These are phyloP conservation scores for Phenganax subtilis DNA, from an alignment of 92 coral and sea anemone genomes.

Conservation along the genomic window DNA sequence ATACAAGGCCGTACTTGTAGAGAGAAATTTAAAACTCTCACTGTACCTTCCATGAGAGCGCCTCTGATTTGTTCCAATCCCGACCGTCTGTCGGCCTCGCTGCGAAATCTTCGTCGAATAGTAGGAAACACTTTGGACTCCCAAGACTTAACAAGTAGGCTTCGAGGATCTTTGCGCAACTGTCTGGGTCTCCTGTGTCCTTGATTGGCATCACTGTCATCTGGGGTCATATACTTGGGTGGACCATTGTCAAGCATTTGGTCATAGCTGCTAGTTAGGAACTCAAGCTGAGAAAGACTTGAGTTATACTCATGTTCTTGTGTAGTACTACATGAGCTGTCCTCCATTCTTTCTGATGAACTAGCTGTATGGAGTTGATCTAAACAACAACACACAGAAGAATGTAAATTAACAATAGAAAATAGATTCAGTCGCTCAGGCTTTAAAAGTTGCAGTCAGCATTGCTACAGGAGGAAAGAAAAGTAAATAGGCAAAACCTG, in stretches of 20 bases:
- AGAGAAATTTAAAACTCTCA: not conserved
- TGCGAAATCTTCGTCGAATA: constrained; percentile 87
- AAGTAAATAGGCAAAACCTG: no score
- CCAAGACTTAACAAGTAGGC: constrained; percentile 93
- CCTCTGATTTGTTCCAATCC: constrained; percentile 97
- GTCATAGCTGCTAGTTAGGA: constrained; percentile 85
- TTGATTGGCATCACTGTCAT: constrained; percentile 47
- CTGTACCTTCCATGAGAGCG: constrained; percentile 78
- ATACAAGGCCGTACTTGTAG: not conserved
- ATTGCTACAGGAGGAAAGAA: no score
- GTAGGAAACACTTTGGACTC: constrained; percentile 95
- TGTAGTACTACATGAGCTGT: not conserved
- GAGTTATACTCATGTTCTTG: constrained; percentile 61
- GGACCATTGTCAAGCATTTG: constrained; percentile 85
- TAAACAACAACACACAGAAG: not conserved
- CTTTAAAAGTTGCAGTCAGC: no score
- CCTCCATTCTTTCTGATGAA: not conserved
- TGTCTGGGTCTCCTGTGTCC: constrained; percentile 48
- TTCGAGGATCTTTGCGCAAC: constrained; percentile 55
- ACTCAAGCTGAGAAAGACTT: constrained; percentile 63
- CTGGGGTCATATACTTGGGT: constrained; percentile 53
- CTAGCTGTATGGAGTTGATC: not conserved
- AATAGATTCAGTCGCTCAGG: no score
- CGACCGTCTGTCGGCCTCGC: constrained; percentile 78
- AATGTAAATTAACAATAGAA: no score